phyloP scores from a whole-genome alignment of 92 coral and sea anemone species.

The Ricordea florida region DNA sequence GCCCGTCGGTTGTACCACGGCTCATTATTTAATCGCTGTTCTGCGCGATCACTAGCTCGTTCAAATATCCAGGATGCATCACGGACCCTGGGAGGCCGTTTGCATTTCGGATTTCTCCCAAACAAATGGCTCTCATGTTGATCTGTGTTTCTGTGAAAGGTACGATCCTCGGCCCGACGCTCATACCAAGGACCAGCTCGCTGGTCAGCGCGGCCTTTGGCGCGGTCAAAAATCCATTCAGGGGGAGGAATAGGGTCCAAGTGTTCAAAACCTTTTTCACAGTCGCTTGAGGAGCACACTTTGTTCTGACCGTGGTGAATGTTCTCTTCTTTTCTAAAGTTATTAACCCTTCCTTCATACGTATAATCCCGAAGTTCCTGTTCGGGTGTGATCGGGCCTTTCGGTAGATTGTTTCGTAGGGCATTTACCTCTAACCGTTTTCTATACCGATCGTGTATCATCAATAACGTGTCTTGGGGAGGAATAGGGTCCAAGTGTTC shows the following conservation, averaged over 20 bases:
- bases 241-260: conserved; percentile 13
- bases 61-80: conserved; percentile 41
- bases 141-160: conserved; percentile 9
- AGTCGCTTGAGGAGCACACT: not conserved
- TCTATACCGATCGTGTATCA: not conserved
- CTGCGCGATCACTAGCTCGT: conserved; percentile 66
- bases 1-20: conserved; percentile 78
- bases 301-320: not conserved
- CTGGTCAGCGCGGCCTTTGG: conserved; percentile 17
- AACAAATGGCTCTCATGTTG: conserved; percentile 13
- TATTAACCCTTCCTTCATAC: not conserved
- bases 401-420: not conserved
- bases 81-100: not conserved
- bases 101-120: not conserved
- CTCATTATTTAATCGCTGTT: conserved; percentile 47
- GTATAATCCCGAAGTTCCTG: conserved; percentile 1
- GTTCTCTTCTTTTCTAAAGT: not conserved
- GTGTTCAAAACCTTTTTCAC: not conserved
- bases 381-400: conserved; percentile 10
- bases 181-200: conserved; percentile 48
- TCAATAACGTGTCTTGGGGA: not conserved
- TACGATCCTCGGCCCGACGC: conserved; percentile 36
- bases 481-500: not conserved
- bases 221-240: conserved; percentile 11
- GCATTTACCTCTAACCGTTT: not conserved